Conservation (phyloP, 2,113 vertebrate genomes). For the Apeltes quadracus region DNA sequence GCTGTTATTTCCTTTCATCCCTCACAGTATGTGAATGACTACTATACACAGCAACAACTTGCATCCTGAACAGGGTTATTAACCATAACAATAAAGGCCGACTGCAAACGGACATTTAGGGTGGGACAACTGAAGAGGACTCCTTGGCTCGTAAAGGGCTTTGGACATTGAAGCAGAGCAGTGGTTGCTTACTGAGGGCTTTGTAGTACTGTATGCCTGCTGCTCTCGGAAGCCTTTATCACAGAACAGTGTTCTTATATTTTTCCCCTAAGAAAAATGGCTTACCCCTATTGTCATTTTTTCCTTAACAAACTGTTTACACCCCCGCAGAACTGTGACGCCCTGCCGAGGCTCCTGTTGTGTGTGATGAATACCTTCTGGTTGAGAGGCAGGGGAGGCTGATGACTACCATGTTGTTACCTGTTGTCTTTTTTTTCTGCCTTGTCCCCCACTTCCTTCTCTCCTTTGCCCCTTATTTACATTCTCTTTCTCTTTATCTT, state of each 20-base stretch:
- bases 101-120: conserved; percentile 36
- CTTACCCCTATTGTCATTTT: conserved; percentile 56
- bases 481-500: neutral
- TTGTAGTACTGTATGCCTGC: conserved; percentile 72
- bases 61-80: conserved; percentile 45
- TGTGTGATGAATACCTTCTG: conserved; percentile 55
- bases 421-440: neutral
- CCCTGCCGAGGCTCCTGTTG: conserved; percentile 57
- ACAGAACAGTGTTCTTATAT: conserved; percentile 61
- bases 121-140: conserved; percentile 35
- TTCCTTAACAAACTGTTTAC: conserved; percentile 75
- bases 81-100: conserved; percentile 36
- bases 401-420: conserved; percentile 39
- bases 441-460: neutral
- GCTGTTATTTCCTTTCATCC: conserved; percentile 46
- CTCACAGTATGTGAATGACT: conserved; percentile 66
- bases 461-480: neutral
- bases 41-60: conserved; percentile 44
- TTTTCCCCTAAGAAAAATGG: conserved; percentile 50
- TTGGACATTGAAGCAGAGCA: conserved; percentile 51
- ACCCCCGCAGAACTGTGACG: conserved; percentile 76
- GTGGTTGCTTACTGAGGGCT: conserved; percentile 76
- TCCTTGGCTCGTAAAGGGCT: conserved; percentile 68
- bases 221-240: conserved; percentile 76
- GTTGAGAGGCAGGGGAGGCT: conserved; percentile 50